Evolutionary conservation across 2,888 invertebrate species (phyloP), one percentile per base, ranked within the genome.

Genomic region (Hanleya hanleyi): DNA sequence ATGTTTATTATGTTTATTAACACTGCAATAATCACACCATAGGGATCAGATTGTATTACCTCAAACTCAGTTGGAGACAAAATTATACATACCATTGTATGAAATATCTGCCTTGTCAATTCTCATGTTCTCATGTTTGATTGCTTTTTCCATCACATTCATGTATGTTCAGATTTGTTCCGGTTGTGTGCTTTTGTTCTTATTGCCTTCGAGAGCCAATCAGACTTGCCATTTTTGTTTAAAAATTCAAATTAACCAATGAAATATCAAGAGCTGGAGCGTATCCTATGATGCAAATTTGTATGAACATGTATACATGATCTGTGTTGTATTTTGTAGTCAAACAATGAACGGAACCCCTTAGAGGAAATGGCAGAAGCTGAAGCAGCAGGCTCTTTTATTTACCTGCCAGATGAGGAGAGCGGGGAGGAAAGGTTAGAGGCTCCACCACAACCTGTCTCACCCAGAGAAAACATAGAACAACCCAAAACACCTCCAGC

Each of bases 311-410:
- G 6, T 69, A 47, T 74, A 33, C 51, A 33, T 12, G 49, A 49
- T 67, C 68, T 69, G 26, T 36, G 29, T 69, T 18, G n/a, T 57
- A 26, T 57, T 84, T 91, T 75, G 32, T 91, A 91, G 90, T 74
- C 84, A 15, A 90, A 89, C 73, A 73, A 92, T 72, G 94, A 95
- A 69, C 92, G 96, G 70, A 94, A 94, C 86, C 93, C 94, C 0
- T 86, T 94, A 1, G 94, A 94, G 71, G 96, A 96, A 90, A 93
- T 95, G 93, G 91, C 92, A 83, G 92, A 91, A 15, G 93, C 93
- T 0, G 93, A 94, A 85, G 91, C 91, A 72, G 87, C 88, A 78
- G 92, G 93, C 36, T 85, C 88, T 66, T 92, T 93, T 87, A 87
- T 90, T 73, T 92, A 91, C 82, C 81, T 85, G 47, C 82, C 82